Percentiles rank a stretch among this genome's conserved stretches.
phyloP scores from a whole-genome alignment of 2,888 invertebrate genomes.

The Tridacna crocea region DNA sequence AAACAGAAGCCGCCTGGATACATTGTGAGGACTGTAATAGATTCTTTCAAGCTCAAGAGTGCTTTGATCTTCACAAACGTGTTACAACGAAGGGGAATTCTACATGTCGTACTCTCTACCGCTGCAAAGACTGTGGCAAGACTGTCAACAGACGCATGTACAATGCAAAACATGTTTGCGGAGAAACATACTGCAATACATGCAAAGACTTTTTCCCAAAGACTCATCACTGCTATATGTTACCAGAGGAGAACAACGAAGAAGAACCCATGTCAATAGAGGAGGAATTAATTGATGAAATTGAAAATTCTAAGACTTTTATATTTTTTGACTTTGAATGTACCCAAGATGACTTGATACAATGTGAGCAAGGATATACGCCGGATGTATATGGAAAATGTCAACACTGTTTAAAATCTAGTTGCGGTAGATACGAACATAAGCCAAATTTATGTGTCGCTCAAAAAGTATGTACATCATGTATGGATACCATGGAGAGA shows the following conservation, averaged over 20 bases:
- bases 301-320: slow-evolving; percentile 16
- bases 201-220: neutral
- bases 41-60: slow-evolving; percentile 24
- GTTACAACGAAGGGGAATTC: slow-evolving; percentile 12
- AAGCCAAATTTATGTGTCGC: neutral
- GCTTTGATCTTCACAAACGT: slow-evolving; percentile 21
- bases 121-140: slow-evolving; percentile 14
- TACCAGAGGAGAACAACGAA: neutral
- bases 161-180: slow-evolving; percentile 17
- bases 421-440: slow-evolving; percentile 32
- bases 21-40: slow-evolving; percentile 16
- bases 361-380: slow-evolving; percentile 25
- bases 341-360: slow-evolving; percentile 18
- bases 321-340: slow-evolving; percentile 41
- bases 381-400: slow-evolving; percentile 23
- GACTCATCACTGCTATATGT: neutral
- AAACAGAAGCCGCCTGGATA: neutral
- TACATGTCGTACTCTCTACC: slow-evolving; percentile 3
- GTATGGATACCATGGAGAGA: slow-evolving; percentile 15
- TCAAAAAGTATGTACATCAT: neutral
- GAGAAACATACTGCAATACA: neutral
- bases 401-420: slow-evolving; percentile 31
- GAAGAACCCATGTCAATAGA: no score
- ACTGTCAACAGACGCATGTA: slow-evolving; percentile 20
- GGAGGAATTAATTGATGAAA: slow-evolving; percentile 3